Conservation (phyloP, 2,113 vertebrate species). For the Takifugu bimaculatus region DNA sequence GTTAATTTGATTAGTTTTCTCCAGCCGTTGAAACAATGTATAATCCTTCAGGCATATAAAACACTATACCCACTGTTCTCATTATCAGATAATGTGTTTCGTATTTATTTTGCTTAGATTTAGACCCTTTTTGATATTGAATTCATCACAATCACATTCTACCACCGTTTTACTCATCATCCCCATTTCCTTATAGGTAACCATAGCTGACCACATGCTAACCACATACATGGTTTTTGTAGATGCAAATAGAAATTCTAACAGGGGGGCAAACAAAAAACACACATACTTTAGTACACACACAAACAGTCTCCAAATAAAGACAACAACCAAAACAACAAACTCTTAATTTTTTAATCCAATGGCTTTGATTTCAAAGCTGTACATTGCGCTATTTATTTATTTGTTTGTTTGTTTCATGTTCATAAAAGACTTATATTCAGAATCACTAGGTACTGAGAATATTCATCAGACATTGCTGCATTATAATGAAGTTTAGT, state of each 20-base stretch:
- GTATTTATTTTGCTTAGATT: constrained; percentile 51
- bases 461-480: constrained; percentile 14
- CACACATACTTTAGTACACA: no score
- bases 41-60: constrained; percentile 40
- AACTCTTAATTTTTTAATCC: not conserved
- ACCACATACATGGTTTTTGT: not conserved
- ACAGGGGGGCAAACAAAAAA: no score
- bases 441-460: constrained; percentile 19
- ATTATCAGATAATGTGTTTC: constrained; percentile 55
- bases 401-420: not conserved
- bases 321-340: no score
- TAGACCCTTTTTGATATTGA: constrained; percentile 55
- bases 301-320: no score
- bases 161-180: constrained; percentile 16
- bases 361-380: not conserved
- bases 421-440: constrained; percentile 13
- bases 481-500: constrained; percentile 12
- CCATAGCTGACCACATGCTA: constrained; percentile 4
- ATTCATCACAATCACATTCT: constrained; percentile 53
- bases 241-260: not conserved
- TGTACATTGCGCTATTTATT: constrained; percentile 1
- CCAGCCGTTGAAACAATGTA: constrained; percentile 47
- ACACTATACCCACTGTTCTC: constrained; percentile 40
- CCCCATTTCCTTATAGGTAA: constrained; percentile 32
- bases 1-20: constrained; percentile 44